These are phyloP conservation scores for Drosophila peninsularis DNA, from an alignment of 2,888 invertebrate genomes.

Conservation along the genomic window DNA sequence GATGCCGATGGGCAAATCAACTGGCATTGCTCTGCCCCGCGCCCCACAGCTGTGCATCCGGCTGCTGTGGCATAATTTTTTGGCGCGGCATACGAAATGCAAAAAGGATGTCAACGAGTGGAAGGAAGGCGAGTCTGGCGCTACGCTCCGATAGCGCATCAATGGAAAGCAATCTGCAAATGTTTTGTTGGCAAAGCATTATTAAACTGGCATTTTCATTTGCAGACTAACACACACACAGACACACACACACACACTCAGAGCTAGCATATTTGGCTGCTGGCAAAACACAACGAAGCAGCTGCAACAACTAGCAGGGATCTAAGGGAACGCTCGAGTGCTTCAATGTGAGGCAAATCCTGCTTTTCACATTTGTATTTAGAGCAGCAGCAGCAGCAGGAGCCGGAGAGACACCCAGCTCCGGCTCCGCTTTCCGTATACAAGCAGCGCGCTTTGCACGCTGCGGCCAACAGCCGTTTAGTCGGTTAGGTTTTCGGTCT, in stretches of 20 bases:
- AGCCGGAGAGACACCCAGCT: no score
- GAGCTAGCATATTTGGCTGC: conserved; percentile 51
- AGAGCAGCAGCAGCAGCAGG: conserved; percentile 38
- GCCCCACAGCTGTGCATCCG: conserved; percentile 12
- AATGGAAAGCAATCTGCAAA: conserved; percentile 76
- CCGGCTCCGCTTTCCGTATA: background rate
- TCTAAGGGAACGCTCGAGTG: conserved; percentile 34
- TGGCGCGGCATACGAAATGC: conserved; percentile 30
- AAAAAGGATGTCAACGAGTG: conserved; percentile 10
- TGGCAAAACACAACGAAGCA: conserved; percentile 35
- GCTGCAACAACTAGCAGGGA: conserved; percentile 24
- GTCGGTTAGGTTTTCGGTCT: conserved; percentile 23
- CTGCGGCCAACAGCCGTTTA: conserved; percentile 47
- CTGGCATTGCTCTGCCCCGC: background rate
- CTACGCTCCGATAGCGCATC: conserved; percentile 53
- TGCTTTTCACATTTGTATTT: conserved; percentile 65
- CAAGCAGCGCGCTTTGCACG: conserved; percentile 25
- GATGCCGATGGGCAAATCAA: conserved; percentile 17
- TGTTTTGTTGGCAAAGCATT: conserved; percentile 72
- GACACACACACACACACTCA: conserved; percentile 2
- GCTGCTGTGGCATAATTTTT: conserved; percentile 45
- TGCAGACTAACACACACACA: conserved; percentile 42
- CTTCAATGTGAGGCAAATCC: conserved; percentile 56
- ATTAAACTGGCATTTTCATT: conserved; percentile 77
- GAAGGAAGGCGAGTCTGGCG: conserved; percentile 19